A percentile compares a stretch with the other conserved stretches of the same genome.
These are phyloP conservation scores for Galago senegalensis DNA, from an alignment of 2,797 vertebrate species.

Conservation along the genomic window DNA sequence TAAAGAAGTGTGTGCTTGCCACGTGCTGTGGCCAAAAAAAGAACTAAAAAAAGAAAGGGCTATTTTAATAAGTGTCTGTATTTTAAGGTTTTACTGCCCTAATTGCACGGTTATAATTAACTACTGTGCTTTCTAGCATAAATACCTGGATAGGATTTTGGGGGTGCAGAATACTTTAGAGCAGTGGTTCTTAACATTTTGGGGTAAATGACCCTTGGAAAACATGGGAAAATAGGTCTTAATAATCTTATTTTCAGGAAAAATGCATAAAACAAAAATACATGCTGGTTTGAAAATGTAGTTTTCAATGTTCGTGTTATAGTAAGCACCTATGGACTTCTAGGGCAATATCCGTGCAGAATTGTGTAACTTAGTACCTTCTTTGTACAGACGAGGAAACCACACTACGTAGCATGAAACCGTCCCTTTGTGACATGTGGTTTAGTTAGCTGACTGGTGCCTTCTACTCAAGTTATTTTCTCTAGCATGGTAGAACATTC, in stretches of 20 bases:
- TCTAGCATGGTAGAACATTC: slow-evolving; percentile 15
- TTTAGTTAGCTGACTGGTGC: slow-evolving; percentile 52
- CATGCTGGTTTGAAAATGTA: not conserved
- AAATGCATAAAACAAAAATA: not conserved
- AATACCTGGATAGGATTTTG: slow-evolving; percentile 25
- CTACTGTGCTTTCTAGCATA: not conserved
- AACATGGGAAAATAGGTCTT: not conserved
- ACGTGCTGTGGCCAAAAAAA: not conserved
- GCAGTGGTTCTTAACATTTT: not conserved
- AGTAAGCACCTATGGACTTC: not conserved
- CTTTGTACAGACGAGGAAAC: not conserved
- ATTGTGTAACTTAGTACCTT: not conserved
- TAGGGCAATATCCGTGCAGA: not conserved
- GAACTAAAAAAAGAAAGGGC: not conserved
- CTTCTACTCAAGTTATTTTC: slow-evolving; percentile 56
- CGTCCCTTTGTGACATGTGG: not conserved
- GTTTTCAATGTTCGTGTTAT: not conserved
- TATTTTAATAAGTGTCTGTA: slow-evolving; percentile 26
- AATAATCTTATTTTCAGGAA: not conserved
- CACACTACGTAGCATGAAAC: not conserved
- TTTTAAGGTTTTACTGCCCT: not conserved
- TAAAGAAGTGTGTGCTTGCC: slow-evolving; percentile 2
- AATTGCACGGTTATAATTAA: not conserved
- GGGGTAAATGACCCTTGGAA: not conserved
- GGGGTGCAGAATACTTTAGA: not conserved